Base-by-base conservation (phyloP, 1,140 invertebrate genomes). In the Drosophila biarmipes region DNA sequence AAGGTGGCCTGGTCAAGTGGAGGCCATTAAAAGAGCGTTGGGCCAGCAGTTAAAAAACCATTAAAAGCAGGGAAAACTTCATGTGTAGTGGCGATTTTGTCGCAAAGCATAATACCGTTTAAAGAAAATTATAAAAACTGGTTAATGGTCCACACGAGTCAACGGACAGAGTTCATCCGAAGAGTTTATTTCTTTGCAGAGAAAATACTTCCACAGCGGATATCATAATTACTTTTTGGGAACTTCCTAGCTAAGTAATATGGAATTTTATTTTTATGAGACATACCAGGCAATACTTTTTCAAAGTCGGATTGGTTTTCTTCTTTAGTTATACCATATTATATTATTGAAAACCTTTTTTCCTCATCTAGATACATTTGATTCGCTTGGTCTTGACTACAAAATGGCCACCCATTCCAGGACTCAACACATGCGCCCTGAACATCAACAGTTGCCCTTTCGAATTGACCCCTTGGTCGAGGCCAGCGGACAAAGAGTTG, bases 101-200 rank as follows among this genome's bases (percentile, higher is more conserved):
- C 71, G 55, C 66, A 76, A 62, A 80, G 62, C 80, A 80, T 42
- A 58, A 63, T 66, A 74, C 72, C 61, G 62, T 81, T 58, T 78
- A 78, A 63, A 45, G n/a, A 48, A 49, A 68, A 59, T 55, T 64
- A 68, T 57, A 76, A 80, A 76, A 59, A 48, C 27, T 42, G 45
- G 67, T 74, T 86, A 64, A 86, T 67, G 78, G 42, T 62, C 58
- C 74, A 71, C 82, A 86, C 82, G 82, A 86, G 82, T 81, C 82
- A 78, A 75, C 64, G 68, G 73, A 53, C 69, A 63, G 64, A 75
- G 82, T 86, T 87, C 69, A 81, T 6, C 12, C n/a, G 58, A 81
- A 75, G 45, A 51, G 40, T 58, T 58, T 58, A 49, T 64, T 59
- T 49, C 59, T 43, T 45, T 46, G 14, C 1, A 24, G 63, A 49